These are phyloP conservation scores for Neolamprologus sp. DNA, from an alignment of 2,113 vertebrate species.

Conservation along the genomic window DNA sequence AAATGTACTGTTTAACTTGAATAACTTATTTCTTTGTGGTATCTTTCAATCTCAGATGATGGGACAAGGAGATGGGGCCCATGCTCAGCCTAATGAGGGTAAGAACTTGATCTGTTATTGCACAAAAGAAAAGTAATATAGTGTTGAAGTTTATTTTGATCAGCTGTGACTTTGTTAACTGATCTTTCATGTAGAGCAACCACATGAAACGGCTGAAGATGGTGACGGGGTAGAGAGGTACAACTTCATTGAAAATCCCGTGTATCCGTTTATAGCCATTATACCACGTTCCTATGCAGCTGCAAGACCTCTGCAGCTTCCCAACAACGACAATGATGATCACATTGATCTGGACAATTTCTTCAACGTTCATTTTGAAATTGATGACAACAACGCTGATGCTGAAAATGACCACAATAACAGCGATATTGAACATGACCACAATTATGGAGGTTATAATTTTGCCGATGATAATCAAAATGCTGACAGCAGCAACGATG, in stretches of 20 bases:
- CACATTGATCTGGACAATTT: background rate
- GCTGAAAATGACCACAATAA: background rate
- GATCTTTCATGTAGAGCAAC: background rate
- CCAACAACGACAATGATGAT: background rate
- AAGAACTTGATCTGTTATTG: background rate
- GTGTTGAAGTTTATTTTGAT: background rate
- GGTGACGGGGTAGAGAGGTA: background rate
- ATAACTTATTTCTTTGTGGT: background rate
- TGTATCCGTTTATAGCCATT: too few relatives aligned
- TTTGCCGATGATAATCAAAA: background rate
- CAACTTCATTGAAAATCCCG: background rate
- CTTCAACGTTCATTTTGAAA: background rate
- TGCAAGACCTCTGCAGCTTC: background rate
- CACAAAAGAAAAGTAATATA: background rate
- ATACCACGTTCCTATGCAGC: background rate
- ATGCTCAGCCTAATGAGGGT: background rate
- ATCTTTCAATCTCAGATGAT: background rate
- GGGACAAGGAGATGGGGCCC: background rate
- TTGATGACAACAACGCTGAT: background rate
- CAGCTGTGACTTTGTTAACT: background rate
- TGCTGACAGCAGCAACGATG: background rate
- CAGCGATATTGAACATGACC: background rate
- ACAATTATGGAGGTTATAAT: accelerated
- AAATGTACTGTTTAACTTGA: background rate
- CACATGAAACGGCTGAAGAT: background rate